Percentiles rank a stretch among this genome's conserved stretches.
Conservation (phyloP, 2,888 invertebrate genomes). For the Lypha dubia region DNA sequence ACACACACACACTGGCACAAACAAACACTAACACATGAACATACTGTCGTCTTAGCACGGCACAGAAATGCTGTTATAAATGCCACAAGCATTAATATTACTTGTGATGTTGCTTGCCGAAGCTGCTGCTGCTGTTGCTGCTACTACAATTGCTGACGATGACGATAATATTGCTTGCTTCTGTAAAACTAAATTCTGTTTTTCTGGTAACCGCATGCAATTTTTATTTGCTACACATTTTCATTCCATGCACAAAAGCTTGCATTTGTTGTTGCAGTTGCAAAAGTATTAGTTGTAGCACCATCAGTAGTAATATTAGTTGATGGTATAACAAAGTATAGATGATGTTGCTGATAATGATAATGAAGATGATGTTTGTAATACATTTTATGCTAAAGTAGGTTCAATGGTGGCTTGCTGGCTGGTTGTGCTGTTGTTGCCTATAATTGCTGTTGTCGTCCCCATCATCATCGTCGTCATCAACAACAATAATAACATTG, state of each 20-base stretch:
- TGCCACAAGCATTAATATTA: constrained; percentile 55
- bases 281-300: constrained; percentile 41
- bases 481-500: constrained; percentile 31
- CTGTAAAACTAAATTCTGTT: constrained; percentile 55
- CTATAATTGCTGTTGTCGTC: constrained; percentile 61
- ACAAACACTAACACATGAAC: constrained; percentile 10
- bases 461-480: constrained; percentile 43
- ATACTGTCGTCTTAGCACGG: constrained; percentile 35
- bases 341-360: constrained; percentile 38
- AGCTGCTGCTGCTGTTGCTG: constrained; percentile 55
- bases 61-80: constrained; percentile 69
- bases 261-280: background rate
- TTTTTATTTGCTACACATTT: constrained; percentile 46
- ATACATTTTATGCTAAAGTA: background rate
- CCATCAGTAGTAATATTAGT: constrained; percentile 4
- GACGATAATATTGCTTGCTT: constrained; percentile 53
- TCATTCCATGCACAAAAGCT: background rate
- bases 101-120: constrained; percentile 46
- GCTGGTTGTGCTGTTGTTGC: constrained; percentile 18
- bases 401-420: constrained; percentile 24
- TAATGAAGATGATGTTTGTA: constrained; percentile 43
- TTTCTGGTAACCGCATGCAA: constrained; percentile 59
- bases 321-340: background rate
- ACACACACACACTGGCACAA: background rate
- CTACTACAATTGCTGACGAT: constrained; percentile 37